Percentiles rank a stretch among this genome's conserved stretches.
phyloP scores from a whole-genome alignment of 2,113 vertebrate species.

The Alethe diademata region DNA sequence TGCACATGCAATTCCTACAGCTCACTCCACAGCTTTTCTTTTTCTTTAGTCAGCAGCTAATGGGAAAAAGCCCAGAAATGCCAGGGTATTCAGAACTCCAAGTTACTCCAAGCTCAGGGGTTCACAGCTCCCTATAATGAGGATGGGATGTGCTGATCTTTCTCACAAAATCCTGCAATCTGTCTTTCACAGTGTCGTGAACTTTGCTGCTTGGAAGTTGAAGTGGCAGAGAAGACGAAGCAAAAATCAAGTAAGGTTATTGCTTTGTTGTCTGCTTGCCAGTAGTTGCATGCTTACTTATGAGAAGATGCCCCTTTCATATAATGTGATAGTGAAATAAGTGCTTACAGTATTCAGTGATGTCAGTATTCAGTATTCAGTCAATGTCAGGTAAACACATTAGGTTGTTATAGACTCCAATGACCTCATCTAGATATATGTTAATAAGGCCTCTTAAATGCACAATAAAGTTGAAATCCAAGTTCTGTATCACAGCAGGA shows the following conservation, averaged over 20 bases:
- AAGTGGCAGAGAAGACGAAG: conserved; percentile 50
- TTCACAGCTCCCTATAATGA: rapidly evolving
- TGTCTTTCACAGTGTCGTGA: conserved; percentile 72
- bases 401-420: background rate
- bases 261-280: background rate
- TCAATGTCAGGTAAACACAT: background rate
- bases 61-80: background rate
- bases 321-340: background rate
- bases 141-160: background rate
- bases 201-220: conserved; percentile 74
- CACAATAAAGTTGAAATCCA: background rate
- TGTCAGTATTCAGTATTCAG: background rate
- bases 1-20: background rate
- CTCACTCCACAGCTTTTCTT: background rate
- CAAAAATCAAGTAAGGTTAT: conserved; percentile 63
- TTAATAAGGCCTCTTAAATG: background rate
- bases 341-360: background rate
- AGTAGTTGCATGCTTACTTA: background rate
- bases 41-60: background rate
- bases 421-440: background rate
- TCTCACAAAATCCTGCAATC: background rate
- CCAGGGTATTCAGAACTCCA: background rate
- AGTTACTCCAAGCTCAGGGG: background rate
- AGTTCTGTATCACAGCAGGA: background rate
- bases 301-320: background rate